Base-by-base conservation (phyloP, 2,888 invertebrate genomes). In the Pecten maximus region DNA sequence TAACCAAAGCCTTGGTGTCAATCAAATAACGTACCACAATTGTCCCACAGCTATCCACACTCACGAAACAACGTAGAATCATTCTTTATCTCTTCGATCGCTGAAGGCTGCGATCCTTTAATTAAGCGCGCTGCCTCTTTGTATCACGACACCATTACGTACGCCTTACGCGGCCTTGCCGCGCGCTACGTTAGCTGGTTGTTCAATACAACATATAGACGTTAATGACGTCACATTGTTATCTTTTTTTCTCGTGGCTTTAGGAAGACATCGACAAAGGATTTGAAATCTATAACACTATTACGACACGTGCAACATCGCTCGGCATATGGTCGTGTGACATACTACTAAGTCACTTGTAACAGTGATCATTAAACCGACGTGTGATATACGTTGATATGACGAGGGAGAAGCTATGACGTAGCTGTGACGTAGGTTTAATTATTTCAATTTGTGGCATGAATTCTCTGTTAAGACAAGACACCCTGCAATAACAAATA, bases 201-300 rank as follows among this genome's bases (percentile, higher is more conserved):
- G 74, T 35, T 74, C 74, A 74, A 74, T 74, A 2, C 74, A 74
- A 4, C 74, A 35, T 28, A 35, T 28, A 74, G 74, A 74, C 74
- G 74, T 74, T 28, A 35, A 74, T 74, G 74, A 74, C 74, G 74
- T 74, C 74, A 74, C 74, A 74, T 35, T 60, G n/a, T n/a, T n/a
- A n/a, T n/a, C 8, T 0, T 23, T n/a, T 60, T 60, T 23, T 60
- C 35, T 35, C 74, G 10, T 35, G 2, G 74, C 28, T 74, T 28
- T 74, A 0, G 74, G 35, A 23, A 74, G 74, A 0, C 74, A 28
- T 35, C 35, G 74, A 28, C 74, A 74, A 6, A 10, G 35, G 35
- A 23, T 10, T 23, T 28, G 35, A 28, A 35, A 35, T 28, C 28
- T 74, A 35, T 10, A 23, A 35, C 74, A 74, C 35, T 28, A 10